Base-by-base conservation (phyloP, 2,113 vertebrate genomes). In the Hucho hucho region DNA sequence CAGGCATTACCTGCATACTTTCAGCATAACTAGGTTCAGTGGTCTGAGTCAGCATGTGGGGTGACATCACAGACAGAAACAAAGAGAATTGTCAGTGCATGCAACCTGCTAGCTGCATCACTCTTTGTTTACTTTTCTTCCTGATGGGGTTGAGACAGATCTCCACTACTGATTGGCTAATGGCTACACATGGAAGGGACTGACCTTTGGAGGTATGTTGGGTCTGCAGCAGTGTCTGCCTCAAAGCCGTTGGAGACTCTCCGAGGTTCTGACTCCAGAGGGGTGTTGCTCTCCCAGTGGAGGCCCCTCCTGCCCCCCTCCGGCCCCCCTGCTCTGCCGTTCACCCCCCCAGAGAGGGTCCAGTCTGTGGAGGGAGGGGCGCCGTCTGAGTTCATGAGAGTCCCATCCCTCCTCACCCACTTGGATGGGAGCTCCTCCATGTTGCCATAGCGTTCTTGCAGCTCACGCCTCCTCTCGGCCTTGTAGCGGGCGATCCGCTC, bases 401-500 rank as follows among this genome's bases (percentile, higher is more conserved):
- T 85, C 72, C 69, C 84, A 0, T 89, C 90, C 75, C 83, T 81
- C 84, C 85, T 89, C 61, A 87, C 85, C 77, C 90, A 90, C 78
- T 92, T 92, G 26, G 89, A 80, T 2, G 89, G 87, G 6, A 90
- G 82, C 73, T 94, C 91, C 76, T 93, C 91, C 13, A 72, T 13
- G 82, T 81, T 81, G 65, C 90, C 90, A 0, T 82, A 93, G 56
- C 84, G 89, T 18, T 94, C 91, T 0, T 90, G 91, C 82, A 94
- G 86, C 32, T 94, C 92, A 64, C 92, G 79, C 73, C 93, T 83
- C 80, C 94, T 87, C 86, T 94, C 93, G 0, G 92, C 91, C 83
- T 94, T 95, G 74, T 94, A 94, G 63, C 92, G 91, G 63, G 93
- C 93, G 0, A 94, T 94, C 29, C 93, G 87, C 81, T 93, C 93